A percentile compares a stretch with the other conserved stretches of the same genome.
These are phyloP conservation scores for Elmis aenea DNA, from an alignment of 2,888 invertebrate species.

Conservation along the genomic window DNA sequence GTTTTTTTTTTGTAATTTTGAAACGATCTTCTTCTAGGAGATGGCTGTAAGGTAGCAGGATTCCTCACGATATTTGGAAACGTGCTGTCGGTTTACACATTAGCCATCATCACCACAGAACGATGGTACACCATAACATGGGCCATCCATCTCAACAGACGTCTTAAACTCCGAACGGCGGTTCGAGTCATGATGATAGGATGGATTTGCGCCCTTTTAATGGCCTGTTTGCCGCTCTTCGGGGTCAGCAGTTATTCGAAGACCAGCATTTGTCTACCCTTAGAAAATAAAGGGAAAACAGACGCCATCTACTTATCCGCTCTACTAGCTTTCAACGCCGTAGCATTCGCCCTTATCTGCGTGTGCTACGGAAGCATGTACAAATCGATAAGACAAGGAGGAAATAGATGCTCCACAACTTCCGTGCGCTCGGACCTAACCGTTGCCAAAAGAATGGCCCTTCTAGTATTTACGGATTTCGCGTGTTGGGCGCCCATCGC, in stretches of 20 bases:
- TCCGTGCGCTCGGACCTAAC: constrained; percentile 47
- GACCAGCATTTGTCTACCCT: constrained; percentile 64
- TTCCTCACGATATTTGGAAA: constrained; percentile 61
- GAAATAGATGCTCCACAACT: constrained; percentile 52
- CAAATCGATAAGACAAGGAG: constrained; percentile 50
- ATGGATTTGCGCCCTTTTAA: constrained; percentile 53
- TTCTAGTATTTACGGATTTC: constrained; percentile 63
- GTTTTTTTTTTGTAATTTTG: too few relatives aligned
- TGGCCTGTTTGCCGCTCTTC: constrained; percentile 58
- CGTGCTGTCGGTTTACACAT: constrained; percentile 61
- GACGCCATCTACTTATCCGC: constrained; percentile 55
- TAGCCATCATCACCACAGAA: constrained; percentile 61
- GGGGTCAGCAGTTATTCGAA: constrained; percentile 61
- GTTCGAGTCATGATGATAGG: constrained; percentile 56
- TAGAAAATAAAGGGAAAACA: constrained; percentile 51
- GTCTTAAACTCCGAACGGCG: constrained; percentile 55
- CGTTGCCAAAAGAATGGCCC: constrained; percentile 62
- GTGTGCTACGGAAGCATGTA: constrained; percentile 61
- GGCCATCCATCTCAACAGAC: constrained; percentile 57
- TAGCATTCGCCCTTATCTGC: constrained; percentile 60
- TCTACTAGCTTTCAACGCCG: constrained; percentile 55
- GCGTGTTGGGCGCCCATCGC: constrained; percentile 61
- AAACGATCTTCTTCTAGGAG: constrained; percentile 41
- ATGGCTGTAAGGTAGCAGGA: constrained; percentile 60
- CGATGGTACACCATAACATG: constrained; percentile 56